Conservation (phyloP, 2,888 invertebrate species). For the Pemphredon lugubris region DNA sequence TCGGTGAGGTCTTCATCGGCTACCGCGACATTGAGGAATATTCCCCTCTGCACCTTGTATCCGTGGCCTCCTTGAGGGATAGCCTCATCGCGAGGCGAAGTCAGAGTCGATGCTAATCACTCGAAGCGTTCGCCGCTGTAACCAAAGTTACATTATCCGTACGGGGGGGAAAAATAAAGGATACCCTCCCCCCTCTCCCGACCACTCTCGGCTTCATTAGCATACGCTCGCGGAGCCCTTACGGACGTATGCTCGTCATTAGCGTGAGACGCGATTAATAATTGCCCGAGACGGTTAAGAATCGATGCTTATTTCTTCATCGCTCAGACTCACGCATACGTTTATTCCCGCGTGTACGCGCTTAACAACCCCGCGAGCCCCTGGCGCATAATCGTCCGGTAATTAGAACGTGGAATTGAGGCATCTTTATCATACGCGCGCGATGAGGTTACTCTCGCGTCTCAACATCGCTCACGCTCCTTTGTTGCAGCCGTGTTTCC, state of each 20-base stretch:
- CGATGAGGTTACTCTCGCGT: slow-evolving; percentile 38
- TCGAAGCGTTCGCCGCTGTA: slow-evolving; percentile 56
- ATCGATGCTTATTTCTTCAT: slow-evolving; percentile 68
- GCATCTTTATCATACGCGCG: slow-evolving; percentile 55
- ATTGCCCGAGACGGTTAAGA: slow-evolving; percentile 64
- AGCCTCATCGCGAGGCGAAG: slow-evolving; percentile 52
- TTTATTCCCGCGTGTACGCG: slow-evolving; percentile 10
- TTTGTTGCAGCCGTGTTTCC: slow-evolving; percentile 39
- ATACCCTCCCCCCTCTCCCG: too few relatives aligned
- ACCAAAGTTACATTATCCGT: slow-evolving; percentile 68
- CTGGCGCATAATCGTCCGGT: slow-evolving; percentile 53
- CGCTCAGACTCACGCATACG: slow-evolving; percentile 37
- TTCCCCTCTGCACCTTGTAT: slow-evolving; percentile 68
- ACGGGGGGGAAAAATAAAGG: slow-evolving; percentile 62
- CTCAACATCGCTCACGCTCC: slow-evolving; percentile 31
- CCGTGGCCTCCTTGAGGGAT: slow-evolving; percentile 51
- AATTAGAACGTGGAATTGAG: slow-evolving; percentile 65
- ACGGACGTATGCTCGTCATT: slow-evolving; percentile 60
- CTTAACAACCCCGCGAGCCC: slow-evolving; percentile 13
- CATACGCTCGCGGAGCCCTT: slow-evolving; percentile 55
- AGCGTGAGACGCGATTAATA: slow-evolving; percentile 68
- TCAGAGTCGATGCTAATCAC: slow-evolving; percentile 69
- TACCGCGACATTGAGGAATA: slow-evolving; percentile 77
- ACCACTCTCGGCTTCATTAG: slow-evolving; percentile 64
- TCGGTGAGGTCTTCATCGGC: slow-evolving; percentile 75